A percentile compares a stretch with the other conserved stretches of the same genome.
phyloP scores from a whole-genome alignment of 2,797 vertebrate species.

The Fistularia commersonii region DNA sequence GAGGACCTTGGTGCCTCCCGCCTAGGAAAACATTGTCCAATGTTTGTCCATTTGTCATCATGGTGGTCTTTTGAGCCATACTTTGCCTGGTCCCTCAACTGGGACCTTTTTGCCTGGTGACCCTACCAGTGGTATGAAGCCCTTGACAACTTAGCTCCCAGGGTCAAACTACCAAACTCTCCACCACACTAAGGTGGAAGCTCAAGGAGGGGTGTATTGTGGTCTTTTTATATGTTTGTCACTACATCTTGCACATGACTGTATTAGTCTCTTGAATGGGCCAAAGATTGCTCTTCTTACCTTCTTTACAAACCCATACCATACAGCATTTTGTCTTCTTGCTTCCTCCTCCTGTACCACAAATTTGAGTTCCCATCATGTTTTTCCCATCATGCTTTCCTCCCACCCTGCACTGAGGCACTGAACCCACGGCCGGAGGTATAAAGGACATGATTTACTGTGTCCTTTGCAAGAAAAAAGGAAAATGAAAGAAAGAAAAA shows the following conservation, averaged over 20 bases:
- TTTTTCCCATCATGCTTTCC: conserved; percentile 72
- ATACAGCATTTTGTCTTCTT: conserved; percentile 15
- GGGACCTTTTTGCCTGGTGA: no score
- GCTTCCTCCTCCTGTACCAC: conserved; percentile 31
- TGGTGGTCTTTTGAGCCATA: no score
- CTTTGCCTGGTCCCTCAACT: no score
- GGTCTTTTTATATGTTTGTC: no score
- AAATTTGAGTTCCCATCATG: conserved; percentile 59
- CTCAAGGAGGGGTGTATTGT: no score
- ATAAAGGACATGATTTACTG: conserved; percentile 73
- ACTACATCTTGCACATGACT: not conserved
- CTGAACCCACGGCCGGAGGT: conserved; percentile 71
- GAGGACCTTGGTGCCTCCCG: no score
- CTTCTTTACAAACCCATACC: conserved; percentile 25
- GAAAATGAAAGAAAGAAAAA: conserved; percentile 24
- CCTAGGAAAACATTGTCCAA: no score
- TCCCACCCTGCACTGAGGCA: conserved; percentile 58
- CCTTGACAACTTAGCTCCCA: no score
- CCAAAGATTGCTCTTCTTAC: conserved; percentile 8
- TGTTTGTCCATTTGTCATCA: no score
- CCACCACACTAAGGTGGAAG: no score
- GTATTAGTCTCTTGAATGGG: not conserved
- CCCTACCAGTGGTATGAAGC: no score
- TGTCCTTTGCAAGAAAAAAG: conserved; percentile 40
- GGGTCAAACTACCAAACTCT: no score